These are phyloP conservation scores for Holocentrus rufus DNA, from an alignment of 2,797 vertebrate species.

Conservation along the genomic window DNA sequence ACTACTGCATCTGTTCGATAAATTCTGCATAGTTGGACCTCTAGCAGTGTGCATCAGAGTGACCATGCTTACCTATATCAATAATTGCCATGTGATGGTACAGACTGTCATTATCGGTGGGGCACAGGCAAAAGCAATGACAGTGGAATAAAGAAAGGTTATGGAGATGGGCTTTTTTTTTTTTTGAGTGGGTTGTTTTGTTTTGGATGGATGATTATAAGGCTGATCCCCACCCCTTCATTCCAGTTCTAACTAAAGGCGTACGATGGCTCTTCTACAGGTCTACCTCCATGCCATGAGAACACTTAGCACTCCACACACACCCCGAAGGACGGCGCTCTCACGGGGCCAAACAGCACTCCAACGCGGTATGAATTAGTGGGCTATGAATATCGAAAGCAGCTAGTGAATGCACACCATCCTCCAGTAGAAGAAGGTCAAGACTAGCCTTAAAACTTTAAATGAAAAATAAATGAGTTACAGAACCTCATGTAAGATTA, in stretches of 20 bases:
- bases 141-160: slow-evolving; percentile 67
- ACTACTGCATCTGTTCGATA: slow-evolving; percentile 33
- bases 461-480: slow-evolving; percentile 52
- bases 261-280: slow-evolving; percentile 68
- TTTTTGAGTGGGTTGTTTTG: slow-evolving; percentile 47
- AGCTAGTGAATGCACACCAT: slow-evolving; percentile 51
- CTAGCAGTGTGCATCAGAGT: slow-evolving; percentile 75
- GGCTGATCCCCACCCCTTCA: slow-evolving; percentile 63
- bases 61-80: slow-evolving; percentile 64
- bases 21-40: slow-evolving; percentile 57
- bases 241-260: slow-evolving; percentile 52
- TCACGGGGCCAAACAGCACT: slow-evolving; percentile 49
- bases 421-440: slow-evolving; percentile 62
- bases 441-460: slow-evolving; percentile 39
- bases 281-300: slow-evolving; percentile 73
- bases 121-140: slow-evolving; percentile 71
- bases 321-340: slow-evolving; percentile 47
- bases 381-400: slow-evolving; percentile 63
- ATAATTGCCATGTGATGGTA: slow-evolving; percentile 64
- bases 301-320: slow-evolving; percentile 61
- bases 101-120: slow-evolving; percentile 62
- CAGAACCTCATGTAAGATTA: slow-evolving; percentile 26
- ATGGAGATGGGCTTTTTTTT: slow-evolving; percentile 69
- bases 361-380: slow-evolving; percentile 62
- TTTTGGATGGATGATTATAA: slow-evolving; percentile 58